A percentile compares a stretch with the other conserved stretches of the same genome.
Evolutionary conservation across 2,113 vertebrate species (phyloP).

Genomic region (Pimephales promelas): DNA sequence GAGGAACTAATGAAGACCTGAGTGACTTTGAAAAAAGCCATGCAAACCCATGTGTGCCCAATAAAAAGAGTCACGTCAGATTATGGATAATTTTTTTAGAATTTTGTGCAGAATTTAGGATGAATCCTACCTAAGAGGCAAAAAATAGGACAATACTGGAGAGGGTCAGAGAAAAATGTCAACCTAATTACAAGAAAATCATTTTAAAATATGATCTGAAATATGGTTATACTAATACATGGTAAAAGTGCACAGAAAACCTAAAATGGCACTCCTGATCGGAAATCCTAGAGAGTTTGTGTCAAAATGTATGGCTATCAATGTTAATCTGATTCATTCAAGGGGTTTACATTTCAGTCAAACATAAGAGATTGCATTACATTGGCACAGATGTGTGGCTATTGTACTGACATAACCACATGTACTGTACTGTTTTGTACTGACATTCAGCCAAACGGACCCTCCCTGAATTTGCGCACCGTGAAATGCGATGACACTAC

Average conservation of each 20-base stretch:
- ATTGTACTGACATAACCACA: background rate
- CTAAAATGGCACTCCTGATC: background rate
- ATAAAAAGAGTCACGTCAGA: constrained; percentile 30
- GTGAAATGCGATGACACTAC: constrained; percentile 40
- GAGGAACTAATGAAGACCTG: constrained; percentile 29
- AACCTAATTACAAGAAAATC: constrained; percentile 13
- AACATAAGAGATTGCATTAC: constrained; percentile 42
- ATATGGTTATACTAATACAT: background rate
- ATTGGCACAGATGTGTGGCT: constrained; percentile 29
- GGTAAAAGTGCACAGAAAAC: constrained; percentile 3
- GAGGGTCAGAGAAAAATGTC: background rate
- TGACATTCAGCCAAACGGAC: constrained; percentile 27
- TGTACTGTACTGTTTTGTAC: no score
- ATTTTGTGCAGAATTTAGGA: constrained; percentile 23
- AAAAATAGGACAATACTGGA: constrained; percentile 7
- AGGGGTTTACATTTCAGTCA: constrained; percentile 26
- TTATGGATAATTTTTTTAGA: background rate
- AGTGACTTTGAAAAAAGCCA: constrained; percentile 3
- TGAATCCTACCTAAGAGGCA: constrained; percentile 26
- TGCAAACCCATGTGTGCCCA: background rate
- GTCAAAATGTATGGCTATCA: constrained; percentile 19
- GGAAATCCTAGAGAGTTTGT: background rate
- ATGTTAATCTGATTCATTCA: constrained; percentile 54
- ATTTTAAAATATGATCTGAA: background rate
- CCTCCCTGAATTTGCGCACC: constrained; percentile 11